Percentiles rank a stretch among this genome's conserved stretches.
Conservation (phyloP, 2,888 invertebrate genomes). For the Dilophus febrilis region DNA sequence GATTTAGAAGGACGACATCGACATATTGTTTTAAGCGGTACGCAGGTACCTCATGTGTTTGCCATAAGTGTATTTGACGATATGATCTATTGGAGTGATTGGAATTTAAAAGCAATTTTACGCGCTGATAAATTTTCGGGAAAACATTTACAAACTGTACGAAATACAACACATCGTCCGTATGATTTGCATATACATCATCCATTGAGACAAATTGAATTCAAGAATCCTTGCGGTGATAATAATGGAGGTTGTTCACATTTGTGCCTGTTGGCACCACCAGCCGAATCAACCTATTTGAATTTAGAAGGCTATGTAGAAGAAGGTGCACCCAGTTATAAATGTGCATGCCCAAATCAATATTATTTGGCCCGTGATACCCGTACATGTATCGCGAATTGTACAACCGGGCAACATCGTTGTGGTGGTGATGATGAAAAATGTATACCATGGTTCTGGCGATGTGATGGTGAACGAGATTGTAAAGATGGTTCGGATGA, state of each 20-base stretch:
- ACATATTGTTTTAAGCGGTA: slow-evolving; percentile 62
- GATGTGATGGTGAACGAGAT: slow-evolving; percentile 79
- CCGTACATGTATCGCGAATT: slow-evolving; percentile 86
- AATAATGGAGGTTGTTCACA: slow-evolving; percentile 95
- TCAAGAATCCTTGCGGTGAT: slow-evolving; percentile 74
- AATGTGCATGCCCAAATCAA: slow-evolving; percentile 91
- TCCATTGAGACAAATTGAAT: slow-evolving; percentile 68
- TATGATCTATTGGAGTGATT: slow-evolving; percentile 91
- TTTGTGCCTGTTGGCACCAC: slow-evolving; percentile 80
- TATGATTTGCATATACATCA: slow-evolving; percentile 90
- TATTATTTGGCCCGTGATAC: slow-evolving; percentile 66
- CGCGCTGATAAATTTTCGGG: slow-evolving; percentile 86
- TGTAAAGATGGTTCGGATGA: slow-evolving; percentile 89
- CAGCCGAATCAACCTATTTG: slow-evolving; percentile 54
- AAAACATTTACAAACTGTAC: slow-evolving; percentile 48
- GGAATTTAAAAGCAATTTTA: slow-evolving; percentile 88
- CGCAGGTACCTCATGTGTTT: slow-evolving; percentile 85
- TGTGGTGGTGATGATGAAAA: slow-evolving; percentile 46
- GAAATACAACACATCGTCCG: slow-evolving; percentile 88
- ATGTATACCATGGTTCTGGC: slow-evolving; percentile 67
- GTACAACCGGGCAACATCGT: slow-evolving; percentile 49
- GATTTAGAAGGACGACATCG: slow-evolving; percentile 83
- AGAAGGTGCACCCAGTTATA: slow-evolving; percentile 60
- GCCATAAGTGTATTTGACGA: slow-evolving; percentile 90
- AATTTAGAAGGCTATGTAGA: slow-evolving; percentile 64